Evolutionary conservation across 2,888 invertebrate species (phyloP), one percentile per base, ranked within the genome.

Genomic region (Drosophila fungiperda): DNA sequence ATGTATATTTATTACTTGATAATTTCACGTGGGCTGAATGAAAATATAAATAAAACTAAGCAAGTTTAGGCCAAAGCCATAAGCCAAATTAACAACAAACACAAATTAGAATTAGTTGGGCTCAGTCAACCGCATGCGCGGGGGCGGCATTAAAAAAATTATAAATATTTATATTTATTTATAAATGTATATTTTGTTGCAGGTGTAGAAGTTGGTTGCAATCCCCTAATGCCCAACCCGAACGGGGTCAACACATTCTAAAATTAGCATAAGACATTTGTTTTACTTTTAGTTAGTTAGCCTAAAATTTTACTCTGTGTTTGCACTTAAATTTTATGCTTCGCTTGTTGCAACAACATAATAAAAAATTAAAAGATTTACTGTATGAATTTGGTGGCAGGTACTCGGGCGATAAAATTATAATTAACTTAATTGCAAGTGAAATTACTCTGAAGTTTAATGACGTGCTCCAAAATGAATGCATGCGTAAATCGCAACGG

Each of bases 381-480:
- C 55, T n/a, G 42, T 68, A 53, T 68, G 62, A 71, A 87, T 78
- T 69, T 74, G 68, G 72, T 36, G 40, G 29, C 53, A 64, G 48
- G 55, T 71, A 76, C 62, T 38, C 36, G 50, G 86, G 86, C 76
- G 83, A 88, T 86, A 86, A 76, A 86, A 88, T 78, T 80, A 83
- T 86, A 83, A 83, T 83, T 83, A 86, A 83, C 69, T 83, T 83
- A 88, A 83, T 83, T 86, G 83, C 89, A 86, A 83, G 89, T 86
- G 87, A 83, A 88, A 88, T 83, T 88, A 78, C 89, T 55, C 64
- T 61, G 68, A 77, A 63, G 86, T 82, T 87, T 87, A 83, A 83
- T 83, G 87, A 75, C 55, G 65, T 86, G 81, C 78, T 71, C 59
- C 49, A 35, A 67, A 53, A 65, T 58, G 65, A 69, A 79, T 66